These are phyloP conservation scores for Colinus virginianus DNA, from an alignment of 2,113 vertebrate genomes.

Conservation along the genomic window DNA sequence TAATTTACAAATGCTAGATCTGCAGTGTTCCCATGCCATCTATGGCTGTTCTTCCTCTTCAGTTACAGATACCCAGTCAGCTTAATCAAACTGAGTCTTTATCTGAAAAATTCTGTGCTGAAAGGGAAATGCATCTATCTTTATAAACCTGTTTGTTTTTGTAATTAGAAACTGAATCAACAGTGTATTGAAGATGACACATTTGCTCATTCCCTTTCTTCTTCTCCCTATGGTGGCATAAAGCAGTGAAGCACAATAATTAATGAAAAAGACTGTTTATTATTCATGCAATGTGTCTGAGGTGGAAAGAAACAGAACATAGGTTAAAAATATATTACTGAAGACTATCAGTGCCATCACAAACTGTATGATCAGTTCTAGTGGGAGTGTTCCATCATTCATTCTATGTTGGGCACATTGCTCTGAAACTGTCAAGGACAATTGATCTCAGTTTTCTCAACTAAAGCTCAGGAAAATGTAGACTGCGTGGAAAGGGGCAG, in stretches of 20 bases:
- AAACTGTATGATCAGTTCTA: not conserved
- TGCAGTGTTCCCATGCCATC: not conserved
- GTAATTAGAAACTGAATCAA: constrained; percentile 53
- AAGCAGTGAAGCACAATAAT: constrained; percentile 51
- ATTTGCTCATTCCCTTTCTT: constrained; percentile 50
- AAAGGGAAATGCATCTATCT: constrained; percentile 50
- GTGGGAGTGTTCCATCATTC: not conserved
- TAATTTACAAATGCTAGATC: not conserved
- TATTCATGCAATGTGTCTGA: constrained; percentile 20
- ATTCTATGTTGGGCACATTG: not conserved
- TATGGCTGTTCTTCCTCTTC: constrained; percentile 19
- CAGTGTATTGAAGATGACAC: constrained; percentile 54
- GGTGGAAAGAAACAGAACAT: not conserved
- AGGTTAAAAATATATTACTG: constrained; percentile 8
- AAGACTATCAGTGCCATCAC: not conserved
- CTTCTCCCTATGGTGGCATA: constrained; percentile 36
- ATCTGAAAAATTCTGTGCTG: not conserved
- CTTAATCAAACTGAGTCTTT: constrained; percentile 16
- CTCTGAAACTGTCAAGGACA: constrained; percentile 28
- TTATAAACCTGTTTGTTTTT: constrained; percentile 57
- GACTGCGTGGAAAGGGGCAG: not conserved
- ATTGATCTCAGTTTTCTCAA: not conserved
- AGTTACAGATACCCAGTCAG: constrained; percentile 7
- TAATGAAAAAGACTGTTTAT: constrained; percentile 44
- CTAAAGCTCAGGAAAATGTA: not conserved